A percentile compares a stretch with the other conserved stretches of the same genome.
Conservation (phyloP, 2,113 vertebrate genomes). For the Chaenocephalus aceratus region DNA sequence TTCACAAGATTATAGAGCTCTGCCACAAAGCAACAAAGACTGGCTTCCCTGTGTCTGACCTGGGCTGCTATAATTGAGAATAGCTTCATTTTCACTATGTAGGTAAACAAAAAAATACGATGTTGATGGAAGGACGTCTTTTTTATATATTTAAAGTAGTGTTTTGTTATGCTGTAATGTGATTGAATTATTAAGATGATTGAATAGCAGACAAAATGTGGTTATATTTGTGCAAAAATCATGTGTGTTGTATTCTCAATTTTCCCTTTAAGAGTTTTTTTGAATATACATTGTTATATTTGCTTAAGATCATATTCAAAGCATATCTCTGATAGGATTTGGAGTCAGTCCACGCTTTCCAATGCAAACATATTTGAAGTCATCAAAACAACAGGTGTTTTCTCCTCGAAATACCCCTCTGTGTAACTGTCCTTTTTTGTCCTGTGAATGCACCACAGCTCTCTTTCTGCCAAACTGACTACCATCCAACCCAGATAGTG, state of each 20-base stretch:
- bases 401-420: constrained; percentile 51
- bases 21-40: constrained; percentile 81
- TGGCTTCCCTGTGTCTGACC: constrained; percentile 75
- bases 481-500: constrained; percentile 75
- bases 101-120: constrained; percentile 74
- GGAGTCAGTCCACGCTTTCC: constrained; percentile 17
- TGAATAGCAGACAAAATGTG: constrained; percentile 30
- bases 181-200: constrained; percentile 70
- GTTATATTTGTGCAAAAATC: not conserved
- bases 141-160: constrained; percentile 56
- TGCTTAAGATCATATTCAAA: constrained; percentile 21
- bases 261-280: constrained; percentile 6
- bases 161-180: constrained; percentile 40
- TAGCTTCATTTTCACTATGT: constrained; percentile 70
- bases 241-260: not conserved
- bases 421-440: constrained; percentile 72
- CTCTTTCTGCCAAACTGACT: constrained; percentile 76
- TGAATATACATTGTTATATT: not conserved
- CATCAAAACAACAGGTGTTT: constrained; percentile 76
- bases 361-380: constrained; percentile 63
- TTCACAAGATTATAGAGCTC: constrained; percentile 83
- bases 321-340: constrained; percentile 19
- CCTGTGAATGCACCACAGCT: constrained; percentile 67
- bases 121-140: constrained; percentile 68
- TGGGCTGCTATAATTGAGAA: constrained; percentile 74